Evolutionary conservation across 2,888 invertebrate species (phyloP), one percentile per base, ranked within the genome.

Genomic region (Liodrosophila aerea): DNA sequence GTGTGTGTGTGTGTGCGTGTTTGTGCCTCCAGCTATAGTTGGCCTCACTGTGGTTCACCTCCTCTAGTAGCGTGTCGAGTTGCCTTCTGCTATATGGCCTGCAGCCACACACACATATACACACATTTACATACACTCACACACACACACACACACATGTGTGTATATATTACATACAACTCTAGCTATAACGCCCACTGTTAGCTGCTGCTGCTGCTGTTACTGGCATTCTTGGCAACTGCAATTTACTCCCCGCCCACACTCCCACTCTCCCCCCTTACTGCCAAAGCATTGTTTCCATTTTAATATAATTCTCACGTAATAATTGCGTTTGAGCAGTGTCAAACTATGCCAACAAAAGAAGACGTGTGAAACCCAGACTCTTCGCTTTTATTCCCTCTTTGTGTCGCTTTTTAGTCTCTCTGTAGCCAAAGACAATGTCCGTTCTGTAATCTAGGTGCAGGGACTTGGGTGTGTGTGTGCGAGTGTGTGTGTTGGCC

Each of bases 281-380:
- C 44, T 52, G 30, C 65, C 69, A 49, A 58, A 57, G 63, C 62
- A 87, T 87, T 87, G 87, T 87, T 86, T 86, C 73, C 73, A 73
- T 76, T 84, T 84, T 86, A 83, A 76, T 83, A 85, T 85, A 81
- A 87, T 86, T 87, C 87, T 85, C 87, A 87, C 88, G 88, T 87
- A 83, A 86, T 87, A 88, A 87, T 88, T 86, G 84, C 86, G 64
- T 86, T 77, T 81, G 82, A 76, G 67, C 64, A 56, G 75, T 77
- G 64, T 60, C 73, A 74, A 76, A 53, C 80, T 78, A 67, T 78
- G 68, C 75, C 61, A 70, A 70, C 74, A 68, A 69, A 51, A 51
- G 49, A 15, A 52, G 58, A 73, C 68, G 68, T 73, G 68, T 69
- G 68, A 69, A 67, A 49, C 47, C 18, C 27, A 68, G 51, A 61